Evolutionary conservation across 2,888 invertebrate species (phyloP).

Genomic region (Perdita meconis): DNA sequence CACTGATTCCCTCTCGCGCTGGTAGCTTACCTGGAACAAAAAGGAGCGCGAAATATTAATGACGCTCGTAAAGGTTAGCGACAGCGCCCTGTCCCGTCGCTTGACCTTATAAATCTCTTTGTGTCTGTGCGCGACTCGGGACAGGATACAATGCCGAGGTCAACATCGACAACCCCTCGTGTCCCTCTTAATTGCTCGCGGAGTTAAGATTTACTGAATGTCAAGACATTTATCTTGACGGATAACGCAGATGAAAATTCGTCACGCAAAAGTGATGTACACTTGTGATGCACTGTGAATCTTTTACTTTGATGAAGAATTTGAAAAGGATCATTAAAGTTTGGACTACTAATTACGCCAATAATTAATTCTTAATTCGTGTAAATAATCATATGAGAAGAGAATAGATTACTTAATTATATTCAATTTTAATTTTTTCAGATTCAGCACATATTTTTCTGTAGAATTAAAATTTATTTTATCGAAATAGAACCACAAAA

Average conservation of each 20-base stretch:
- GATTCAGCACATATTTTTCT: too few relatives aligned
- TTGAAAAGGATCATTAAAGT: too few relatives aligned
- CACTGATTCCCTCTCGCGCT: conserved; percentile 17
- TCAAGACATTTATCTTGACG: conserved; percentile 27
- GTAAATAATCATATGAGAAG: too few relatives aligned
- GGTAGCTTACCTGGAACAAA: conserved; percentile 70
- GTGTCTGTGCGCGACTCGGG: conserved; percentile 4
- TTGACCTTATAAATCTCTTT: conserved; percentile 67
- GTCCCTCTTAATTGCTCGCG: conserved; percentile 39
- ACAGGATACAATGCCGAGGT: conserved; percentile 49
- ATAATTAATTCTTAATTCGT: too few relatives aligned
- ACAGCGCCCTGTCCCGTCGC: conserved; percentile 51
- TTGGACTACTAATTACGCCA: too few relatives aligned
- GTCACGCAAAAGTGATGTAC: conserved; percentile 6
- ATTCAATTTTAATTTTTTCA: too few relatives aligned
- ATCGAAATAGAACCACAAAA: too few relatives aligned
- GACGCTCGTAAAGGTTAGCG: conserved; percentile 63
- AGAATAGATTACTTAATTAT: too few relatives aligned
- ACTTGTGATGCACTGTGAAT: not conserved
- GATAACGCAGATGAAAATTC: conserved; percentile 25
- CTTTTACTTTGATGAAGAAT: too few relatives aligned
- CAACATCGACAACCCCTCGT: conserved; percentile 47
- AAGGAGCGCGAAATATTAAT: conserved; percentile 67
- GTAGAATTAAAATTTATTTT: too few relatives aligned
- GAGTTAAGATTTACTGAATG: conserved; percentile 27